Evolutionary conservation across 1,140 invertebrate species (phyloP), one percentile per base, ranked within the genome.

Genomic region (Lasioglossum albipes): DNA sequence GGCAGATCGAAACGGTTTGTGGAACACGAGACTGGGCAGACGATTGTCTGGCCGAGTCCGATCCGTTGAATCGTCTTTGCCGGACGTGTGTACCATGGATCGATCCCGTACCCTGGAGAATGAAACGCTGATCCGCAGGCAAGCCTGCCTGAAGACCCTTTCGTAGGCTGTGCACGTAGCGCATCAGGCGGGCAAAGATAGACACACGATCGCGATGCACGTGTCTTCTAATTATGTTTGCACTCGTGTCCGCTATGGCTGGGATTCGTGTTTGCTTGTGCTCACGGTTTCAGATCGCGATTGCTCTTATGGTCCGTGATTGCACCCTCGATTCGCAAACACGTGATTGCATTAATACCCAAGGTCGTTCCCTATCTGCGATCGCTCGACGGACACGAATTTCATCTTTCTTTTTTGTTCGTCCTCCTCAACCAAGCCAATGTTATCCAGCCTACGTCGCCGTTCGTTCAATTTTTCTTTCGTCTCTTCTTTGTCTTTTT

Each of bases 31-130:
- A 49, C 68, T 71, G 74, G 73, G 75, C 7, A n/a, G 74, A 82
- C 45, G 52, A 66, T 42, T 61, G 65, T 69, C 68, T 72, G 71
- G 75, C 73, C 75, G 80, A 64, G 73, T 76, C 36, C 69, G 72
- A 81, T 85, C 74, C 78, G 45, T 22, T 72, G 18, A 85, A 78
- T 82, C 71, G 80, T 82, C 81, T 86, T 82, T 85, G 83, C 61
- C 83, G 66, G 76, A 84, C 61, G 77, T 64, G 79, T 68, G 79
- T 68, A 74, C 79, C 71, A 75, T 83, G n/a, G 59, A 57, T 18
- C 41, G 67, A 18, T 71, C 57, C 54, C 70, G 42, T 70, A 42
- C 13, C 59, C 65, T 65, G 83, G 70, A 66, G 71, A 86, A 74
- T 70, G 79, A 75, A 72, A 85, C 36, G 52, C 36, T 20, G 41